A percentile compares a stretch with the other conserved stretches of the same genome.
Conservation (phyloP, 2,888 invertebrate genomes). For the Eudemis profundana region DNA sequence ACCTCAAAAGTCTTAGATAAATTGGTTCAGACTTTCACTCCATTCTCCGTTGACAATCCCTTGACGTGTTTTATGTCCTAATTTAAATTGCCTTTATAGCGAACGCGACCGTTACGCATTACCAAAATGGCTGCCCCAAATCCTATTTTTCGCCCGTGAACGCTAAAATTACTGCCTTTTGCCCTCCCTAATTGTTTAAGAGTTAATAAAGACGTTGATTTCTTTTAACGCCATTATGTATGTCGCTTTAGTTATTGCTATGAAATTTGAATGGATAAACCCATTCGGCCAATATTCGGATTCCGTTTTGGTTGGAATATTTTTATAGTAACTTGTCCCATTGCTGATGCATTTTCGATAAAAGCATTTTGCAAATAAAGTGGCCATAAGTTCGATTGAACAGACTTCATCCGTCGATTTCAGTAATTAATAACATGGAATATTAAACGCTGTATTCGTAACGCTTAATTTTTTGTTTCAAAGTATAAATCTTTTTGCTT, state of each 20-base stretch:
- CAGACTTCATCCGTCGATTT: not conserved
- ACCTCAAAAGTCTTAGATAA: conserved; percentile 70
- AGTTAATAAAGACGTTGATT: conserved; percentile 53
- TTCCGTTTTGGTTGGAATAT: not conserved
- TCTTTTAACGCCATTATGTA: conserved; percentile 24
- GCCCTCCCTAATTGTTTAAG: conserved; percentile 64
- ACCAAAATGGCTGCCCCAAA: conserved; percentile 58
- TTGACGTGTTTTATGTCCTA: conserved; percentile 76
- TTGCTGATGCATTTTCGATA: not conserved
- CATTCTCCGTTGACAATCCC: conserved; percentile 73
- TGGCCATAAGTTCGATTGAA: not conserved
- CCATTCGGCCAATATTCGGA: too few relatives aligned
- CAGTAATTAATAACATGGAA: not conserved
- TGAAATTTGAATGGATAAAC: not conserved
- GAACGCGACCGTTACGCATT: conserved; percentile 65
- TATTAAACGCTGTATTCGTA: not conserved
- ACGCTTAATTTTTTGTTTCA: not conserved
- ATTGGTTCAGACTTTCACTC: conserved; percentile 64
- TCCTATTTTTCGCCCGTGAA: conserved; percentile 67
- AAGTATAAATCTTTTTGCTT: too few relatives aligned
- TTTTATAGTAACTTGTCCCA: not conserved
- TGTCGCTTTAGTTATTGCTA: conserved; percentile 11
- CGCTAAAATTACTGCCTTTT: conserved; percentile 63
- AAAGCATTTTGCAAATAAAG: not conserved
- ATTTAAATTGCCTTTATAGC: conserved; percentile 70